Conservation (phyloP, 2,888 invertebrate species). For the Synergus gifuensis region DNA sequence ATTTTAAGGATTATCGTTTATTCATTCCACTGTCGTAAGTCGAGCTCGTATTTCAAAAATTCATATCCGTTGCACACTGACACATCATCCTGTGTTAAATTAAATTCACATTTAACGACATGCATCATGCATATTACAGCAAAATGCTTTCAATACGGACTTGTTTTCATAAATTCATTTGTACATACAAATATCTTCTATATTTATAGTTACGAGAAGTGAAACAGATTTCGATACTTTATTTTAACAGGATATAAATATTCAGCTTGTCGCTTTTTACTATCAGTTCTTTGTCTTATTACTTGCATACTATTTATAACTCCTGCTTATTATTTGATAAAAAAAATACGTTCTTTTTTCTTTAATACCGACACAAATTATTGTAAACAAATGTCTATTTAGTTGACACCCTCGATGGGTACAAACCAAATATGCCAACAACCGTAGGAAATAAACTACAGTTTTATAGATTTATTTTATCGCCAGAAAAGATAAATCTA, state of each 20-base stretch:
- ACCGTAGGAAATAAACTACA: too few species aligned
- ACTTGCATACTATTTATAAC: too few species aligned
- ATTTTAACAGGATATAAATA: neutral
- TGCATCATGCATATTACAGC: neutral
- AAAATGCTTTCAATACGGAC: neutral
- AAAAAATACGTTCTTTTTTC: too few species aligned
- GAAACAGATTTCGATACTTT: neutral
- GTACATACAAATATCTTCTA: neutral
- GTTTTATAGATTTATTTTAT: too few species aligned
- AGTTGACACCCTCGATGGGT: too few species aligned
- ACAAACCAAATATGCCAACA: too few species aligned
- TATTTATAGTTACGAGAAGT: neutral
- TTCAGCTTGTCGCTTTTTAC: neutral
- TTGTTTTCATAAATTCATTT: neutral
- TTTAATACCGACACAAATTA: too few species aligned
- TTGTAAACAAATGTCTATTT: too few species aligned
- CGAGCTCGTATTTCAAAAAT: slow-evolving; percentile 15
- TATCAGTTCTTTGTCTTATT: neutral
- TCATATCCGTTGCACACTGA: slow-evolving; percentile 8
- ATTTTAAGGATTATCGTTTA: slow-evolving; percentile 35
- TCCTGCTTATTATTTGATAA: too few species aligned
- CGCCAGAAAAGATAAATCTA: too few species aligned
- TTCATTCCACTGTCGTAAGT: slow-evolving; percentile 18
- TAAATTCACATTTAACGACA: slow-evolving; percentile 22
- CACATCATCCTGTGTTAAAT: neutral